Base-by-base conservation (phyloP, 2,797 vertebrate species). In the Amphiprion clarkii region DNA sequence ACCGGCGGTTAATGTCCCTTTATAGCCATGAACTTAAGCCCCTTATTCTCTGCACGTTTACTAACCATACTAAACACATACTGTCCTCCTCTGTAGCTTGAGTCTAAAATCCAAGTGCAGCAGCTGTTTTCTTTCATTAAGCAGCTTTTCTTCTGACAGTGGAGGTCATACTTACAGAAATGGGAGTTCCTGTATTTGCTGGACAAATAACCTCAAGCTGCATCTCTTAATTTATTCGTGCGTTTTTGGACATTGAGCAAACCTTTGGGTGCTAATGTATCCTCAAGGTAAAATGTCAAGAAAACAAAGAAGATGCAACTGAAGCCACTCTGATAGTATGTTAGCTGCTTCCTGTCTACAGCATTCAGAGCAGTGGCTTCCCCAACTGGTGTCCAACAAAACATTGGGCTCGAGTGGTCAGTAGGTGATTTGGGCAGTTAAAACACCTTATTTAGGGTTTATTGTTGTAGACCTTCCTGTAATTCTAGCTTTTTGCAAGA, bases 111-210 rank as follows among this genome's bases (percentile, higher is more conserved):
- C 3, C 19, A n/a, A 4, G 14, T 21, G 60, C 16, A 31, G 11
- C 39, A n/a, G n/a, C n/a, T 29, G 42, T n/a, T 5, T 2, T 2
- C 46, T 14, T 12, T 3, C 51, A 21, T 51, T 5, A 1, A 13
- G 3, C 39, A 14, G 53, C 17, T 27, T 2, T 66, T 48, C 10
- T 2, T 17, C 16, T 6, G 8, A 12, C 40, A 64, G 62, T 67
- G 77, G 84, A 89, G 86, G 86, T 83, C 88, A 87, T 61, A 9
- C 21, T 71, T 0, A 2, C 46, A 36, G 23, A 3, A n/a, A 11
- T 49, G 6, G 16, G 3, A 36, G n/a, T 33, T 10, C 0, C 4
- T 36, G 2, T 13, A 42, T 8, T 10, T 60, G 3, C 6, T 25
- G 13, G 5, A 33, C 1, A 16, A 9, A 21, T 6, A 14, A 17